Base-by-base conservation (phyloP, 1,140 invertebrate genomes). In the Globodera rostochiensis region DNA sequence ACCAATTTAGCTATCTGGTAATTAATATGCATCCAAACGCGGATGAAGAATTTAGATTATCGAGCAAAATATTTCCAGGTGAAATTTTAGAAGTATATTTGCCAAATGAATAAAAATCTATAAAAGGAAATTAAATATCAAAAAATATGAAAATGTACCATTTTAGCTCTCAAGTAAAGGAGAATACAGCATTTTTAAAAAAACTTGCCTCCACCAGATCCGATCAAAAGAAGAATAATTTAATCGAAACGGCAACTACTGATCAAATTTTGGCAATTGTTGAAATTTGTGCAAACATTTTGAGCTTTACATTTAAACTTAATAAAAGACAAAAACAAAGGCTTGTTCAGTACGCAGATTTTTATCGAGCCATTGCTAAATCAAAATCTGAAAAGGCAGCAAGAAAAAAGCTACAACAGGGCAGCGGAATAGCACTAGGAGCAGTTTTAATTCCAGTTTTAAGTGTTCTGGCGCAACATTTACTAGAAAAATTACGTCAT, bases 211-310 rank as follows among this genome's bases (percentile, higher is more conserved):
- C 36, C 2, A 36, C 36, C 36, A 36, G 36, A 36, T 36, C 36
- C 36, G 36, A 36, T 36, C 36, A 36, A 36, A 36, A 36, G 36
- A 36, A 36, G 36, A 36, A 36, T 36, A 36, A 36, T 36, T 36
- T 36, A 36, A 36, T 36, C 1, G 36, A 36, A 36, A 36, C 36
- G 36, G 36, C 36, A 36, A 36, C 36, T 36, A 77, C 74, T 9
- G 77, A 78, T 25, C 21, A 81, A 49, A 25, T 81, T 11, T 47
- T 81, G 19, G 82, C 80, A 83, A 79, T 81, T 45, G 80, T 81
- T 9, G 80, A 81, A 74, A 83, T 82, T n/a, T 83, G 80, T 53
- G 64, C 50, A 25, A 81, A 81, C 60, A 77, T 81, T 74, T 53
- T 81, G 36, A 47, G 50, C 7, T 8, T 25, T 57, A 74, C 13